A percentile compares a stretch with the other conserved stretches of the same genome.
Evolutionary conservation across 2,113 vertebrate genomes (phyloP).

Genomic region (Scytalopus superciliaris): DNA sequence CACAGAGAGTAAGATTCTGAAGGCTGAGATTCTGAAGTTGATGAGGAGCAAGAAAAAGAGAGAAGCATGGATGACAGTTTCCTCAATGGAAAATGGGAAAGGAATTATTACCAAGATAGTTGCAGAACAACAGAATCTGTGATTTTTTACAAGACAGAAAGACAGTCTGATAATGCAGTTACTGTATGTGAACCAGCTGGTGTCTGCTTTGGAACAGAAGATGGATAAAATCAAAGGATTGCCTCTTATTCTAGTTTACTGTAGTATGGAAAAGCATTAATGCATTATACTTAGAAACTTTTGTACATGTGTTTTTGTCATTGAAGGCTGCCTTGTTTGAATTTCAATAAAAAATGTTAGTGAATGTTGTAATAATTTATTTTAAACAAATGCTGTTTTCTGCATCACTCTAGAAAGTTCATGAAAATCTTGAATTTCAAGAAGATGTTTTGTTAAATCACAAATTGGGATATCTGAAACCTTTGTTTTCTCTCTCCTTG

Average conservation of each 20-base stretch:
- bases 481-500: neutral
- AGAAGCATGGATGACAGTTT: neutral
- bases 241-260: neutral
- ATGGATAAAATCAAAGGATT: neutral
- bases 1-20: neutral
- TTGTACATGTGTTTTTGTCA: neutral
- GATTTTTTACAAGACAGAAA: fast-evolving
- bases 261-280: neutral
- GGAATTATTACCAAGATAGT: neutral
- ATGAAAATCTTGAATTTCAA: neutral
- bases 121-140: neutral
- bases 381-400: neutral
- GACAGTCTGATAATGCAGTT: neutral
- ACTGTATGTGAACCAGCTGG: neutral
- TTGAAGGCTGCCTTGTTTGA: neutral
- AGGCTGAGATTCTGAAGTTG: neutral
- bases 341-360: neutral
- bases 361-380: neutral
- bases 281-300: neutral
- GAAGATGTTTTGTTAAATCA: neutral
- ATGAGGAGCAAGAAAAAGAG: neutral
- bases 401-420: neutral
- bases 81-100: neutral
- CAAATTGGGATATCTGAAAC: neutral
- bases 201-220: neutral